Conservation (phyloP, 2,797 vertebrate species). For the Delichon dasypus region DNA sequence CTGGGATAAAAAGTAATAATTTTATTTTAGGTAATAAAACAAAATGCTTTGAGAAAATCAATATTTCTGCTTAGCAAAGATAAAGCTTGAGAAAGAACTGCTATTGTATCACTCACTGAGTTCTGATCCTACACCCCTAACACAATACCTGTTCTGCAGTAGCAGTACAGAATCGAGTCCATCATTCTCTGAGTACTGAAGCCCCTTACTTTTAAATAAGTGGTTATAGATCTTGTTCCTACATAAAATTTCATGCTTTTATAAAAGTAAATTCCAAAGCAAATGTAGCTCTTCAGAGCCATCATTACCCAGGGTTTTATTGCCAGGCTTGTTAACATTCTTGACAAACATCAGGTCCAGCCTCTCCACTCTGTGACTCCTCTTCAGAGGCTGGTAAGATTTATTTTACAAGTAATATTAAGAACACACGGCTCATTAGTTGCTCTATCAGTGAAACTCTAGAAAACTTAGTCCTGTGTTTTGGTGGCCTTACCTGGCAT, state of each 20-base stretch:
- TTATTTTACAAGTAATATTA: background rate
- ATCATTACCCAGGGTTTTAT: conserved; percentile 22
- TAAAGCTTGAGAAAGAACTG: background rate
- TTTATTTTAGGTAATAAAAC: background rate
- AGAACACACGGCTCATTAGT: background rate
- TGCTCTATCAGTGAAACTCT: background rate
- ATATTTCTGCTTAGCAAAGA: background rate
- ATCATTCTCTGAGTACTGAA: background rate
- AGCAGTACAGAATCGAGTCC: background rate
- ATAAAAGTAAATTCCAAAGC: conserved; percentile 59
- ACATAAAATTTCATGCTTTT: conserved; percentile 52
- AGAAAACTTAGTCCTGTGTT: background rate
- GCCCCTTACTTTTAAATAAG: background rate
- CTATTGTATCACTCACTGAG: background rate
- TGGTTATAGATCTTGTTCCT: background rate
- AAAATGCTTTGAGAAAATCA: background rate
- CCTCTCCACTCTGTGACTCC: conserved; percentile 16
- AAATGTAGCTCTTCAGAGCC: conserved; percentile 33
- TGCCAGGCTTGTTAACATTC: conserved; percentile 28
- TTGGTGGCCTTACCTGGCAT: conserved; percentile 25
- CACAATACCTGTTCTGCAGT: background rate
- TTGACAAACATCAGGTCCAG: conserved; percentile 40
- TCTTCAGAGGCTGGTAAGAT: background rate
- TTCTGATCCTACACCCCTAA: background rate
- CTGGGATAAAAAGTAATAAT: background rate